Base-by-base conservation (phyloP, 1,140 invertebrate species). In the Euwallacea fornicatus region DNA sequence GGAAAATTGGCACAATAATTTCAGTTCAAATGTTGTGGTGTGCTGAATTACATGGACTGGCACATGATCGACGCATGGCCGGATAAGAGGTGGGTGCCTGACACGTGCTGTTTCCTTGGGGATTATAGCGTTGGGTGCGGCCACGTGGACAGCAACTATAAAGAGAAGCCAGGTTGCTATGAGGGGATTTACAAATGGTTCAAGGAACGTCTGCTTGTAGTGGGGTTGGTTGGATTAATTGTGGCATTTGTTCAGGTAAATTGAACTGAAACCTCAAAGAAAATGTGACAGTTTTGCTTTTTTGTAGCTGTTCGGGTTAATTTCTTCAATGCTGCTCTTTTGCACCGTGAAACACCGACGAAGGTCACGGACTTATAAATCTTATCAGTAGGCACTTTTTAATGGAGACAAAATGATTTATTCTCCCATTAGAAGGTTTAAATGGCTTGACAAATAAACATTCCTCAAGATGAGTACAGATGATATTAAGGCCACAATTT, bases 1-100 rank as follows among this genome's bases (percentile, higher is more conserved):
- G 21, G 65, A 33, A 47, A 41, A 11, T 65, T 53, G 9, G 3
- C 46, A 50, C 9, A 50, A 50, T 54, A 7, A 42, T 66, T 78
- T 74, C 72, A 94, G 91, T 89, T 94, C 70, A 86, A 90, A 62
- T 96, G 93, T 77, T 96, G 93, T 80, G 93, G 93, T n/a, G 90
- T 95, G 0, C 84, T 88, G 53, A 88, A 88, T 42, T 92, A 92
- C 77, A 88, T 88, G 62, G 93, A 96, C 78, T 96, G 93, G 93
- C 93, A 89, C 80, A 85, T 90, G 74, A 90, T 93, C n/a, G 84
- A 87, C 41, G 90, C 91, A 0, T 93, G 92, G 91, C 89, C 89
- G 2, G 83, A 85, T 15, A 85, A 90, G 69, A 85, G 88, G 65
- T 87, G 86, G 75, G 91, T 95, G 0, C 93, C 93, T 1, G 88